phyloP scores from a whole-genome alignment of 1,140 invertebrate species.

The Tetragnatha versicolor region DNA sequence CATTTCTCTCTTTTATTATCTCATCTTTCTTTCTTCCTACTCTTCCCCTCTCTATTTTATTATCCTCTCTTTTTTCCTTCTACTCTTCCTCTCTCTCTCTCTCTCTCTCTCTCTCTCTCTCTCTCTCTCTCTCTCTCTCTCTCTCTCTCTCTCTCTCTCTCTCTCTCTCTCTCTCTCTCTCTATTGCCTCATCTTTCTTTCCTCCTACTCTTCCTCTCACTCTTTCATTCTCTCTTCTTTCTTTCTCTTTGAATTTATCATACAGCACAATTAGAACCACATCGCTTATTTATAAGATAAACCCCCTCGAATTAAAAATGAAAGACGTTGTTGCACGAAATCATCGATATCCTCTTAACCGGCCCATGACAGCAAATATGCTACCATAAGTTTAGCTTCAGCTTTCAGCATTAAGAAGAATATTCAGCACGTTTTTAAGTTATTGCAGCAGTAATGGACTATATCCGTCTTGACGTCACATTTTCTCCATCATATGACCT shows the following conservation, averaged over 20 bases:
- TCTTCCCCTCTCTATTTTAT: background rate
- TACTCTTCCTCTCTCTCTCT: background rate
- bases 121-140: background rate
- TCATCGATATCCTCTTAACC: no score
- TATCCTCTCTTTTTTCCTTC: background rate
- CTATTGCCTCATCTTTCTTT: background rate
- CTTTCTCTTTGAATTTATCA: background rate
- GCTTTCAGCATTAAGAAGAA: no score
- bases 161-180: background rate
- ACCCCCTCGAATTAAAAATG: no score
- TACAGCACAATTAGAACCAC: no score
- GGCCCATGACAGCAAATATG: no score
- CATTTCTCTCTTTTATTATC: background rate
- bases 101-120: background rate
- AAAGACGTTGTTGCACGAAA: no score
- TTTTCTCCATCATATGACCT: no score
- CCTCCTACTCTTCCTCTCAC: background rate
- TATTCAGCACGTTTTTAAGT: no score
- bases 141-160: background rate
- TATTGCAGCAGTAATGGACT: no score
- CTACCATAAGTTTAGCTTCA: no score
- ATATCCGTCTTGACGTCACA: no score
- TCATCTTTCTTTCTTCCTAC: background rate
- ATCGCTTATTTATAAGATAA: no score
- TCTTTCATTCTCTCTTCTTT: background rate